A percentile compares a stretch with the other conserved stretches of the same genome.
Evolutionary conservation across 2,888 invertebrate species (phyloP).

Genomic region (Nyleta sp.): DNA sequence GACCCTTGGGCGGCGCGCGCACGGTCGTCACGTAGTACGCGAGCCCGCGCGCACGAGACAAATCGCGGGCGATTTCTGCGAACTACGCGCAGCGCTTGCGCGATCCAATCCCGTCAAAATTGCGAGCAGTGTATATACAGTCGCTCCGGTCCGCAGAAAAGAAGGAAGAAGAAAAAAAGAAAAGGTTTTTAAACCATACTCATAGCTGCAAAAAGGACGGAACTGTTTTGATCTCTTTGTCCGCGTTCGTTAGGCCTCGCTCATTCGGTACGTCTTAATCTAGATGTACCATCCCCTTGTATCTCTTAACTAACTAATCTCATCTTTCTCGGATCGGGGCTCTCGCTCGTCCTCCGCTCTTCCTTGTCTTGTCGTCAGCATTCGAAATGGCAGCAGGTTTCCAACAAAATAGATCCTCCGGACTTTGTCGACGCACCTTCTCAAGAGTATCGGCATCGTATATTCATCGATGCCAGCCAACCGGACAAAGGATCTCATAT

Average conservation of each 20-base stretch:
- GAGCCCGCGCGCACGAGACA: too few species aligned
- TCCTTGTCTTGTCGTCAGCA: slow-evolving; percentile 38
- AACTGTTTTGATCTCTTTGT: slow-evolving; percentile 53
- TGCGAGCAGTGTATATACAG: too few species aligned
- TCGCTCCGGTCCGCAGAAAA: too few species aligned
- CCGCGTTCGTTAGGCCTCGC: slow-evolving; percentile 25
- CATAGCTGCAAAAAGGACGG: slow-evolving; percentile 53
- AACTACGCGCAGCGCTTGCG: too few species aligned
- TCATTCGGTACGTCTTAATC: slow-evolving; percentile 61
- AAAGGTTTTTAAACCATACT: slow-evolving; percentile 12
- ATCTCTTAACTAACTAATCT: slow-evolving; percentile 71
- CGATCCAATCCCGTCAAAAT: too few species aligned
- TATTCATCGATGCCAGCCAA: slow-evolving; percentile 69
- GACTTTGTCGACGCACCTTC: slow-evolving; percentile 60
- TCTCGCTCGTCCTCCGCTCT: slow-evolving; percentile 41
- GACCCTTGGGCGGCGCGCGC: too few species aligned
- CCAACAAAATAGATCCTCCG: slow-evolving; percentile 51
- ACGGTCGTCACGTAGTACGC: too few species aligned
- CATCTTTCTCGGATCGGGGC: slow-evolving; percentile 67
- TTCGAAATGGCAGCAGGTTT: slow-evolving; percentile 56
- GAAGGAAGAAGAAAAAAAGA: slow-evolving; percentile 15
- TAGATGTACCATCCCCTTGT: slow-evolving; percentile 64
- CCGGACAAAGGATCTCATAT: slow-evolving; percentile 67
- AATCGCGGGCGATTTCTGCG: too few species aligned
- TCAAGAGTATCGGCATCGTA: slow-evolving; percentile 66